Evolutionary conservation across 2,113 vertebrate genomes (phyloP), one percentile per base, ranked within the genome.

Genomic region (Mesitornis unicolor): DNA sequence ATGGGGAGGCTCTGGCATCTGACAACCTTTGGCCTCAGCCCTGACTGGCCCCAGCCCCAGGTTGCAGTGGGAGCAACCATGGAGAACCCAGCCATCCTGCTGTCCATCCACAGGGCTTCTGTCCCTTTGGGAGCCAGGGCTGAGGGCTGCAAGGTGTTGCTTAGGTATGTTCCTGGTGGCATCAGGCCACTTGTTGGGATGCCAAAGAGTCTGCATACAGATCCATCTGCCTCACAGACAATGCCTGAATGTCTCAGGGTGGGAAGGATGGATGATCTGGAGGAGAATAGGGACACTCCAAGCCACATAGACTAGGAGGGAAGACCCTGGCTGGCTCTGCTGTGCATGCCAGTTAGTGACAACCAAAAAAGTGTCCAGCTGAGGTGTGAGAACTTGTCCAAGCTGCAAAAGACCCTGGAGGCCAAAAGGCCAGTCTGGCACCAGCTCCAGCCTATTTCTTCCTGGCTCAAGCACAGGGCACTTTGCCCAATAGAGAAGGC

Each of bases 211-310:
- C 22, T 18, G 29, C 1, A 4, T 47, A 22, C 29, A 60, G 53
- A 33, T 8, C 19, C 5, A 0, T 7, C 20, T 7, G 2, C 10
- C 22, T 14, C 2, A 0, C 18, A 21, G 53, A 15, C 3, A 16
- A 9, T 7, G 31, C 63, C 47, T 45, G 42, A 38, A 4, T 1
- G 1, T 1, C n/a, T n/a, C n/a, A 11, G 59, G n/a, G 3, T 7
- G 31, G 22, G 36, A 6, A 14, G 65, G 47, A 6, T 16, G 33
- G 35, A 18, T 33, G 31, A 1, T 24, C 9, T 31, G 24, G 7
- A 38, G 47, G 28, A 67, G 8, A 67, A 2, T 10, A 31, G 57
- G 45, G 57, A 13, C 4, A 13, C 28, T 20, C 13, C 4, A 36
- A 87, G 40, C 33, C 42, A 47, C 47, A 11, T 0, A 0, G 48